Percentiles rank a stretch among this genome's conserved stretches.
phyloP scores from a whole-genome alignment of 2,888 invertebrate species.

The Acronicta aceris region DNA sequence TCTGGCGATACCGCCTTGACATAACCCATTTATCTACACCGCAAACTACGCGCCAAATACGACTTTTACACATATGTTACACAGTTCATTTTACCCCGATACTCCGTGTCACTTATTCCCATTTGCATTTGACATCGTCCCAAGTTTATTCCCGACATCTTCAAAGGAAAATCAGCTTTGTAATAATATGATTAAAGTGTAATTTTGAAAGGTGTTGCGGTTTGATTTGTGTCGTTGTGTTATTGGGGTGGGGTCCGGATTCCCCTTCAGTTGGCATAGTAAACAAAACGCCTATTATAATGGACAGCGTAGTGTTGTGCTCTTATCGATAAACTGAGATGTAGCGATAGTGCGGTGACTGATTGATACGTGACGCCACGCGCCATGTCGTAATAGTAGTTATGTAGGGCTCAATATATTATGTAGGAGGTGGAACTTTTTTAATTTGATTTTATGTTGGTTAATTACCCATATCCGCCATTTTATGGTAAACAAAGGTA shows the following conservation, averaged over 20 bases:
- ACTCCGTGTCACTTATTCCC: slow-evolving; percentile 42
- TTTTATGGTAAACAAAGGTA: too few relatives aligned
- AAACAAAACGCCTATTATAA: slow-evolving; percentile 88
- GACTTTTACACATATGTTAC: slow-evolving; percentile 44
- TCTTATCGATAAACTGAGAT: slow-evolving; percentile 59
- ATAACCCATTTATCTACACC: slow-evolving; percentile 39
- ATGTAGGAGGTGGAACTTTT: not conserved
- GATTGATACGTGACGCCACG: slow-evolving; percentile 42
- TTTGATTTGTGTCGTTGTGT: slow-evolving; percentile 57
- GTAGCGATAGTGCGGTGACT: slow-evolving; percentile 41
- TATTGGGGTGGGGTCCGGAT: slow-evolving; percentile 55
- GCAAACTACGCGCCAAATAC: slow-evolving; percentile 37
- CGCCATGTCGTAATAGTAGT: slow-evolving; percentile 27
- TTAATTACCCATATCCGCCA: not conserved
- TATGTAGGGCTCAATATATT: slow-evolving; percentile 24
- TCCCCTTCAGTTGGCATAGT: slow-evolving; percentile 85
- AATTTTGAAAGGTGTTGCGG: slow-evolving; percentile 45
- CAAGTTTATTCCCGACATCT: slow-evolving; percentile 33
- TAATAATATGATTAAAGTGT: slow-evolving; percentile 27
- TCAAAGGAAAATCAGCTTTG: slow-evolving; percentile 48
- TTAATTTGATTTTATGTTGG: slow-evolving; percentile 5
- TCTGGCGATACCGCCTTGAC: slow-evolving; percentile 26
- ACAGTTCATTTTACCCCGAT: slow-evolving; percentile 52
- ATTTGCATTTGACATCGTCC: slow-evolving; percentile 34
- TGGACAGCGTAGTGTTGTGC: slow-evolving; percentile 76